Percentiles rank a stretch among this genome's conserved stretches.
Conservation (phyloP, 2,888 invertebrate genomes). For the Lithophane semibrunnea region DNA sequence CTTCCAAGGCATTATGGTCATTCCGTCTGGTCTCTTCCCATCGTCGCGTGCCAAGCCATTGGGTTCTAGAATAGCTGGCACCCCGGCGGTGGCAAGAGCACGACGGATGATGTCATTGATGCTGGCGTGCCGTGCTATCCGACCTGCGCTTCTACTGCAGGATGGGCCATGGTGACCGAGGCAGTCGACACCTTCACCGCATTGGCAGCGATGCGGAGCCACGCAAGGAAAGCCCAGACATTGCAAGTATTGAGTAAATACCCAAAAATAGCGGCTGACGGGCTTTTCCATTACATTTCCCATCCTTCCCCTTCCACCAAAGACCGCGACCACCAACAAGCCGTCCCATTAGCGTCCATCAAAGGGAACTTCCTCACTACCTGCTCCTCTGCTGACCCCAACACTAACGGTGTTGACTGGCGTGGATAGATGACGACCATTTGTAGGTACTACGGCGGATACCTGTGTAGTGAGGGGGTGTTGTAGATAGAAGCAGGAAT, state of each 20-base stretch:
- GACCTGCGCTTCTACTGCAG: too few species aligned
- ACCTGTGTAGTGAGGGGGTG: conserved; percentile 49
- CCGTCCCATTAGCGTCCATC: conserved; percentile 38
- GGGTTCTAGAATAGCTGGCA: too few species aligned
- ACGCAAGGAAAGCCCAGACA: too few species aligned
- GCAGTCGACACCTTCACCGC: too few species aligned
- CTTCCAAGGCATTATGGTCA: too few species aligned
- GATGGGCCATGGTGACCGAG: too few species aligned
- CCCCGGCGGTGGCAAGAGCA: too few species aligned
- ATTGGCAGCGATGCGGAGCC: too few species aligned
- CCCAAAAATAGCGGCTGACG: not conserved
- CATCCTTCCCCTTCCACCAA: not conserved
- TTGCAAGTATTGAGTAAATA: not conserved
- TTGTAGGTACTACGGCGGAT: conserved; percentile 50
- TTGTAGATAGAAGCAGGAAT: conserved; percentile 7
- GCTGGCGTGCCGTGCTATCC: too few species aligned
- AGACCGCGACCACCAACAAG: not conserved
- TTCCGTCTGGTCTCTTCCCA: too few species aligned
- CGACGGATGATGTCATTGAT: too few species aligned
- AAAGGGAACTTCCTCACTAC: conserved; percentile 21
- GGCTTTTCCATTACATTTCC: not conserved
- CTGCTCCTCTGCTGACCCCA: conserved; percentile 37
- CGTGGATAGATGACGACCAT: conserved; percentile 59
- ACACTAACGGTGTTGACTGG: conserved; percentile 54
- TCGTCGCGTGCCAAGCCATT: too few species aligned